Conservation (phyloP, 2,797 vertebrate genomes). For the Hypotaenidia okinawae region DNA sequence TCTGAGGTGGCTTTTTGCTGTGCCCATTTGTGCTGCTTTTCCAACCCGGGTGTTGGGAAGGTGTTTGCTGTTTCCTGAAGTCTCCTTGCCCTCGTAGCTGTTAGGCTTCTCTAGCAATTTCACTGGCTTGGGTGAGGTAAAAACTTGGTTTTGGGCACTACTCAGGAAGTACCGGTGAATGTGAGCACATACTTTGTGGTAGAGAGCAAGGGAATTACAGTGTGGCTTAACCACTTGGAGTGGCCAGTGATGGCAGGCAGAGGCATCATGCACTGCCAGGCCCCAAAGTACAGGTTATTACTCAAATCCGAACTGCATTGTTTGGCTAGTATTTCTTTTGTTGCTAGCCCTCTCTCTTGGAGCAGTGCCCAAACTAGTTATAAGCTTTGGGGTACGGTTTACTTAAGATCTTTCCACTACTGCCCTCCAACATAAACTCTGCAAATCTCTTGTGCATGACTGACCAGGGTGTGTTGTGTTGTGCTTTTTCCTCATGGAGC, state of each 20-base stretch:
- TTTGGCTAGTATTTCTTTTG: conserved; percentile 4
- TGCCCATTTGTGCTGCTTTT: background rate
- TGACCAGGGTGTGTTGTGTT: background rate
- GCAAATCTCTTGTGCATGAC: background rate
- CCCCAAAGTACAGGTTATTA: background rate
- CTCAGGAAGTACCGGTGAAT: background rate
- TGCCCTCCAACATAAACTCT: background rate
- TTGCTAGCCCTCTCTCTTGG: background rate
- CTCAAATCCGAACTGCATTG: background rate
- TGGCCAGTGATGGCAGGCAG: background rate
- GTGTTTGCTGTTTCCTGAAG: background rate
- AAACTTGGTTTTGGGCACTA: background rate
- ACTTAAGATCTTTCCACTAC: background rate
- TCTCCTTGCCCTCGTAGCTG: background rate
- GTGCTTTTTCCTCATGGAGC: background rate
- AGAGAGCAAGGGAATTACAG: background rate
- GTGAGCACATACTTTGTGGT: background rate
- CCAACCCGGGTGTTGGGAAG: background rate
- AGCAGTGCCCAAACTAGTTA: background rate
- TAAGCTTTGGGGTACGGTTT: background rate
- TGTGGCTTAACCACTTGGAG: background rate
- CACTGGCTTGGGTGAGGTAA: background rate
- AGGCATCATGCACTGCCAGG: background rate
- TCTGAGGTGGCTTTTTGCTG: background rate
- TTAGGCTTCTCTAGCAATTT: background rate